Base-by-base conservation (phyloP, 1,140 invertebrate genomes). In the Drosophila fuyamai region DNA sequence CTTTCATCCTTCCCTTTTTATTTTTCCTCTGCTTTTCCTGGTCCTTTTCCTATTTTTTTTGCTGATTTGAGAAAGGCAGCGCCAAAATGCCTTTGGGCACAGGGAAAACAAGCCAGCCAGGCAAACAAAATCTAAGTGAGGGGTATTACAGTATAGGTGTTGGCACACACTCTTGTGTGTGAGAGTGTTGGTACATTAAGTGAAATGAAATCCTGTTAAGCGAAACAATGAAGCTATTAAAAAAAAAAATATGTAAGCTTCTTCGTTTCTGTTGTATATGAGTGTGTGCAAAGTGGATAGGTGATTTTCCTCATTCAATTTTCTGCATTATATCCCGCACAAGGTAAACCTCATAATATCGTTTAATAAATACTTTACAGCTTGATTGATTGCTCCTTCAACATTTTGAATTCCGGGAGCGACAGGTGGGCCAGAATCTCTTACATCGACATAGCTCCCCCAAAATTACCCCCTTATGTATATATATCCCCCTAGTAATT, bases 291-390 rank as follows among this genome's bases (percentile, higher is more conserved):
- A 44, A 18, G 16, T 46, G 16, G 44, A 47, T 35, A 35, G 54
- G 41, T 7, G 59, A 60, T 65, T 35, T 65, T 44, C 18, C 18
- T 23, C 27, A 23, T 41, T 23, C 46, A 68, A 43, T 68, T 65
- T 51, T 65, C 36, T 27, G 70, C 63, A 44, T 70, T 56, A 48
- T 59, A 41, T 63, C 46, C 78, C 40, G 46, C 23, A 4, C 35
- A 44, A 54, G 83, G 79, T 76, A 83, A 86, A 70, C 83, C 83
- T 79, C 83, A 86, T 86, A 86, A 86, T 86, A 86, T 83, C 83
- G 84, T 88, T 86, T 86, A 86, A 86, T 86, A 86, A 86, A 86
- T 86, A 86, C 83, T 88, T 89, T 86, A 79, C 83, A 83, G 84
- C 83, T 83, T 86, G 83, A 86, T 86, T 86, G 83, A 86, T 86